A percentile compares a stretch with the other conserved stretches of the same genome.
phyloP scores from a whole-genome alignment of 1,140 invertebrate genomes.

The Ips typographus region DNA sequence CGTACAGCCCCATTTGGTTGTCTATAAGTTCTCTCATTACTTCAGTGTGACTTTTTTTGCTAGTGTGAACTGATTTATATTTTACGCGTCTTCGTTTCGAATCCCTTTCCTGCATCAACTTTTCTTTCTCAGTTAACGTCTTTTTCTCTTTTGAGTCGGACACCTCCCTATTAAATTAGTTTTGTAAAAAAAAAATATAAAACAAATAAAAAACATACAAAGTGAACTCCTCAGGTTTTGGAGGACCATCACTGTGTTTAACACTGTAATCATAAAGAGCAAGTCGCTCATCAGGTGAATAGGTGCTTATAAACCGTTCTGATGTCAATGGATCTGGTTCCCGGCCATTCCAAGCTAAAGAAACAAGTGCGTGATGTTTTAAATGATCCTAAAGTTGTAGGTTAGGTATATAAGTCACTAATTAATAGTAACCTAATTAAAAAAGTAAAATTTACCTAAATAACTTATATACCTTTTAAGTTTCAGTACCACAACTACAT shows the following conservation, averaged over 20 bases:
- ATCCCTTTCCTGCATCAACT: slow-evolving; percentile 61
- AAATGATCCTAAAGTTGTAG: background rate
- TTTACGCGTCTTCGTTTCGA: slow-evolving; percentile 63
- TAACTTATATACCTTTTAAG: too few relatives aligned
- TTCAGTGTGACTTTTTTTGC: slow-evolving; percentile 65
- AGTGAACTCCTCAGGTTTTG: slow-evolving; percentile 45
- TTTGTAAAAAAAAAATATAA: slow-evolving; percentile 9
- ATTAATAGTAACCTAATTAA: too few relatives aligned
- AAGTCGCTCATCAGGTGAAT: slow-evolving; percentile 56
- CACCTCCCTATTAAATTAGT: slow-evolving; percentile 21
- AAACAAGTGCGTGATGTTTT: slow-evolving; percentile 27
- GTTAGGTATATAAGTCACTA: too few relatives aligned
- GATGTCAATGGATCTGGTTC: slow-evolving; percentile 58
- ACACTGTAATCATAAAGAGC: slow-evolving; percentile 57
- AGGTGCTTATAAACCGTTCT: slow-evolving; percentile 56
- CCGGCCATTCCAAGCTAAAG: slow-evolving; percentile 50
- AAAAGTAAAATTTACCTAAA: too few relatives aligned
- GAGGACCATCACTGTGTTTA: slow-evolving; percentile 50
- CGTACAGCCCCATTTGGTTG: slow-evolving; percentile 55
- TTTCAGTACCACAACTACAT: too few relatives aligned
- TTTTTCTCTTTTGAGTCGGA: slow-evolving; percentile 35
- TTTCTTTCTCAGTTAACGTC: slow-evolving; percentile 51
- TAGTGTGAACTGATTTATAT: slow-evolving; percentile 65
- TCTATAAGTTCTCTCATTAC: slow-evolving; percentile 64
- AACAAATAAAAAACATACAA: slow-evolving; percentile 40